Conservation (phyloP, 64 coral and sea anemone genomes). For the Porites australiensis region DNA sequence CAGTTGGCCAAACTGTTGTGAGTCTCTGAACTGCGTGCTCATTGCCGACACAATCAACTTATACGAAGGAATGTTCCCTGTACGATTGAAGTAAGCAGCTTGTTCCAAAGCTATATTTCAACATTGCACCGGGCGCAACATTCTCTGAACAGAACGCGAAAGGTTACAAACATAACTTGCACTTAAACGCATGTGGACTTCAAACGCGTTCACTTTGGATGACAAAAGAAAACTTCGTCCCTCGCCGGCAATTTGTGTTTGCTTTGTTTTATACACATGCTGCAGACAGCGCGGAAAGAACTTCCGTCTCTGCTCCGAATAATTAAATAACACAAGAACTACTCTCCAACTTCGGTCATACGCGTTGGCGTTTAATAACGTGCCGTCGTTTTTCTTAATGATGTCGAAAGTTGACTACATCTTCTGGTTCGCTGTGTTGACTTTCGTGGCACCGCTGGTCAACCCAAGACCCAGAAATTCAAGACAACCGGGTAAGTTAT, state of each 20-base stretch:
- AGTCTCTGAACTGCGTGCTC: not conserved
- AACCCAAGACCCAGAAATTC: slow-evolving; percentile 29
- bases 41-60: not conserved
- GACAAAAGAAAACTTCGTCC: not conserved
- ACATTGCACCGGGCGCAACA: too few relatives aligned
- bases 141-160: too few relatives aligned
- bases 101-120: too few relatives aligned
- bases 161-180: too few relatives aligned
- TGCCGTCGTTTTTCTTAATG: not conserved
- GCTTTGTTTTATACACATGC: not conserved
- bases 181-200: not conserved
- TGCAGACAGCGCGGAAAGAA: not conserved
- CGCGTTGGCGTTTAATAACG: slow-evolving; percentile 12
- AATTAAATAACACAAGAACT: slow-evolving; percentile 31
- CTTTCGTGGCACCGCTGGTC: not conserved
- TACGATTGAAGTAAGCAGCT: not conserved
- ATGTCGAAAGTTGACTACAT: not conserved
- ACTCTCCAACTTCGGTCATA: not conserved
- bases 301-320: slow-evolving; percentile 4
- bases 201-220: not conserved
- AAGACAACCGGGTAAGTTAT: not conserved
- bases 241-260: not conserved
- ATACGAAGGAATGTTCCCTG: slow-evolving; percentile 9
- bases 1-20: not conserved
- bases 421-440: not conserved